Evolutionary conservation across 2,797 vertebrate genomes (phyloP), one percentile per base, ranked within the genome.

Genomic region (Podargus strigoides): DNA sequence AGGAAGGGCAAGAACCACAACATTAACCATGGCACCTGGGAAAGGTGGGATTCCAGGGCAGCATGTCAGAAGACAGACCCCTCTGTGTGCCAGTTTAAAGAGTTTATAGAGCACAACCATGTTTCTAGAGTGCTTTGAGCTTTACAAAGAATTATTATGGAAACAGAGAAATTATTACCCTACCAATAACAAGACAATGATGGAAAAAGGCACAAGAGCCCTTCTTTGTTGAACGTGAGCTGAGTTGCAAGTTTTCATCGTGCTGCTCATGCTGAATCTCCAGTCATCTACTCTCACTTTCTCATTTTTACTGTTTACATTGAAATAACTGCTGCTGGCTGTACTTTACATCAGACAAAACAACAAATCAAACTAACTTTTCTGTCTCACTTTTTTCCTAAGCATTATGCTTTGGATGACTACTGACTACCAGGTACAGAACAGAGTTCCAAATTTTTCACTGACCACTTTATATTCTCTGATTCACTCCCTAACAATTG

Each of bases 381-480:
- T 68, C 67, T 24, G 4, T 53, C 67, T 66, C 47, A 24, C 14
- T 3, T 46, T 95, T 94, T 96, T 74, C 66, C 84, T 64, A 70
- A 69, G 74, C 53, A 75, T 81, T 78, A 73, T 78, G 28, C 18
- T 82, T 95, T 58, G 60, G 10, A 27, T 60, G 13, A 70, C 39
- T 95, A 59, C 47, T 46, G 36, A 46, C 59, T 88, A 30, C 70
- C 4, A 14, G 46, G 32, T 87, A 46, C 27, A 79, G 59, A 89
- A 64, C 13, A 68, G 76, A 64, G 28, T 67, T 95, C 64, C 91
- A 94, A 84, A 94, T 79, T 89, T 94, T 79, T 84, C 85, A 92
- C 78, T 89, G 92, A 91, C 85, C 91, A 87, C 90, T 68, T 94
- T 95, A 24, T 59, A 32, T 50, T 86, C 30, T 53, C 46, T 59